Percentiles rank a stretch among this genome's conserved stretches.
These are phyloP conservation scores for Pleuronectes platessa DNA, from an alignment of 2,113 vertebrate species.

Conservation along the genomic window DNA sequence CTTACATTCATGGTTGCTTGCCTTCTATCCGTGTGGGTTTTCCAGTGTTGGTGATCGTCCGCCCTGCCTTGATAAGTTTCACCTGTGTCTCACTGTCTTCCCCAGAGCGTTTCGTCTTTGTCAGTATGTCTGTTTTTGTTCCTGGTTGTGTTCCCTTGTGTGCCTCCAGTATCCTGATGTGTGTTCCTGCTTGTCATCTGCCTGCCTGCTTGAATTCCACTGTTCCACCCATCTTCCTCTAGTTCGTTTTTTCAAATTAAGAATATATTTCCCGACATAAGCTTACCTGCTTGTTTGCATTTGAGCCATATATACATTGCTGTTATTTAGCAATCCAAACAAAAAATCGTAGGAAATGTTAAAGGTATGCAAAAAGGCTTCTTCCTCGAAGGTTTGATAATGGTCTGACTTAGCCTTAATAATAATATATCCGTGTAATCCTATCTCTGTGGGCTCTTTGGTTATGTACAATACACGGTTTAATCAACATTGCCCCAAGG, in stretches of 20 bases:
- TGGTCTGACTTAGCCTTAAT: conserved; percentile 1
- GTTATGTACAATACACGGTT: conserved; percentile 24
- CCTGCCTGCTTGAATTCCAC: background rate
- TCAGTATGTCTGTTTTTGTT: background rate
- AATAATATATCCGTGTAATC: conserved; percentile 24
- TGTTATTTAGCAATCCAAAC: background rate
- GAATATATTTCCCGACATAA: background rate
- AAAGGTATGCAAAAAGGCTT: conserved; percentile 23
- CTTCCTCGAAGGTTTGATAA: conserved; percentile 12
- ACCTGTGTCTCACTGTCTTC: background rate
- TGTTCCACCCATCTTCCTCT: background rate
- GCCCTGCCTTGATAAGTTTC: background rate
- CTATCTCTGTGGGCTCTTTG: conserved; percentile 35
- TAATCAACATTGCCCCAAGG: conserved; percentile 41
- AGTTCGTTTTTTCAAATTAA: background rate
- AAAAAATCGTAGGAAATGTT: conserved; percentile 17
- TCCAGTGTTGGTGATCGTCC: background rate
- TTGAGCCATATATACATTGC: background rate
- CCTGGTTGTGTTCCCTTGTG: background rate
- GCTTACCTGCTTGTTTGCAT: background rate
- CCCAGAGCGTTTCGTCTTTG: background rate
- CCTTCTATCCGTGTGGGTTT: background rate
- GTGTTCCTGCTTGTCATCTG: background rate
- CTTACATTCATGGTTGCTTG: background rate
- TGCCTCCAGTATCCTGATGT: background rate